These are phyloP conservation scores for Ectemnius continuus DNA, from an alignment of 2,888 invertebrate genomes.

Conservation along the genomic window DNA sequence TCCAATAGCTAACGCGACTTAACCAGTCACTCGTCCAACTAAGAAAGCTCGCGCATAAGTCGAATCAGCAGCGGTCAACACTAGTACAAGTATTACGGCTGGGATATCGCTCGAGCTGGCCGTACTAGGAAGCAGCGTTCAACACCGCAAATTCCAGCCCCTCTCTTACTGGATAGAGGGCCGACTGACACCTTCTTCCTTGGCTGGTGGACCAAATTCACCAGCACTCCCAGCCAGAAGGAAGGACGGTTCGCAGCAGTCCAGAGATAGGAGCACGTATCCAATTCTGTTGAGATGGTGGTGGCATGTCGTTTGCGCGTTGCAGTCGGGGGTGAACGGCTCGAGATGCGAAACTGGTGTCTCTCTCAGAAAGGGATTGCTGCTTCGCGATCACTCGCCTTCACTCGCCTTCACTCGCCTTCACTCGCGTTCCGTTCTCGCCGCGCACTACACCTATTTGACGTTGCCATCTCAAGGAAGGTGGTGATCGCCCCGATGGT, in stretches of 20 bases:
- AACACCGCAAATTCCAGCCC: no score
- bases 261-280: no score
- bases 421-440: no score
- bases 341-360: background rate
- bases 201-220: no score
- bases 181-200: no score
- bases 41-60: background rate
- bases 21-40: background rate
- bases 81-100: no score
- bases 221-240: no score
- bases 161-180: no score
- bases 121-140: background rate
- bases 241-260: no score
- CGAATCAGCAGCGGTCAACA: background rate
- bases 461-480: background rate
- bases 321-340: conserved; percentile 3
- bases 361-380: background rate
- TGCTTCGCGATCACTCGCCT: no score
- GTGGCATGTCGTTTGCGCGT: background rate
- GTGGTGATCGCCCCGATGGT: background rate
- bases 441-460: no score
- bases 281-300: background rate
- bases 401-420: no score
- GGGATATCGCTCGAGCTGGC: background rate
- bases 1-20: conserved; percentile 10